Base-by-base conservation (phyloP, 2,113 vertebrate genomes). In the Colius striatus region DNA sequence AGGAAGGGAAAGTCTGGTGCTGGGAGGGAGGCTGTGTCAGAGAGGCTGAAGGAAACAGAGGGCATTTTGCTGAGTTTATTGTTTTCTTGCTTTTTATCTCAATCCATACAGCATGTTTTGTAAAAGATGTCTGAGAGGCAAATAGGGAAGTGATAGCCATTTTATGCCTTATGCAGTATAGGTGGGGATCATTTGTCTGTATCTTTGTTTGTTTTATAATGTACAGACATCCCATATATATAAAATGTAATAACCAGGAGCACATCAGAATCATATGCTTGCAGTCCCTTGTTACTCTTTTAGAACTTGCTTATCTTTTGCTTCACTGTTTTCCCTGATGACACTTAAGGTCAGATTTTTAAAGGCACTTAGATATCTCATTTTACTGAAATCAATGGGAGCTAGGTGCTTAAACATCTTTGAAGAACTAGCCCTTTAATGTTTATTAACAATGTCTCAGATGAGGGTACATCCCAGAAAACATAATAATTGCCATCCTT, bases 381-480 rank as follows among this genome's bases (percentile, higher is more conserved):
- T 90, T 90, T 93, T 93, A 92, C 29, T 92, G 92, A 95, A 97
- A 96, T 94, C 91, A 94, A 89, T 94, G 86, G 68, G 50, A 95
- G 76, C 57, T 77, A 61, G 95, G 76, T 89, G 83, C 80, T 97
- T 90, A 93, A 96, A 84, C 48, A 84, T 57, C 92, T 95, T 78
- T 89, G 86, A 95, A 92, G 86, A 95, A 78, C 76, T 92, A 92
- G 43, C 45, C 83, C 73, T 96, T 95, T 95, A 95, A 92, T 83
- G 51, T 90, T 96, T 97, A 95, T 95, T 95, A 95, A 90, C 94
- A 95, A 60, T 67, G 76, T 76, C 75, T 94, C 72, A 84, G 94
- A 94, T 90, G 93, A 95, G 85, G 92, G 88, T 90, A 92, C 89
- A 89, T 83, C 89, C 86, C 83, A 96, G 88, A 97, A 97, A 97